Percentiles rank a stretch among this genome's conserved stretches.
Conservation (phyloP, 2,797 vertebrate genomes). For the Esox masquinongy region DNA sequence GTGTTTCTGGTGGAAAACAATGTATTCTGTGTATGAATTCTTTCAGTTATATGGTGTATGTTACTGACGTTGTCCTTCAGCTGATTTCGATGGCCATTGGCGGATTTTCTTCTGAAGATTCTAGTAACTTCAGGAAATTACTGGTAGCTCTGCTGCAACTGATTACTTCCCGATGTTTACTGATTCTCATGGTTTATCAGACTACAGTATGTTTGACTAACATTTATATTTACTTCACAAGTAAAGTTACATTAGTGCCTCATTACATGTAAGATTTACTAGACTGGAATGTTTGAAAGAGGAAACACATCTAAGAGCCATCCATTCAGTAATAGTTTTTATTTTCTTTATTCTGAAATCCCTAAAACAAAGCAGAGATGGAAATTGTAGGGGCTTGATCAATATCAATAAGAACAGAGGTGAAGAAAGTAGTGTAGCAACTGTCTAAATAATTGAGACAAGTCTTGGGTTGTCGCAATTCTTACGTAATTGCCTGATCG, state of each 20-base stretch:
- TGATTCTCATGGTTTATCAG: neutral
- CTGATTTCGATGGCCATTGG: too few relatives aligned
- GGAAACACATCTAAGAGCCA: neutral
- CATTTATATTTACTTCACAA: neutral
- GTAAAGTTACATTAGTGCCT: neutral
- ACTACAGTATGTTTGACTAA: neutral
- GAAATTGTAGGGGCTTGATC: neutral
- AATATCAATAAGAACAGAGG: neutral
- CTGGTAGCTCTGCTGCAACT: neutral
- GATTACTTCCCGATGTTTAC: neutral
- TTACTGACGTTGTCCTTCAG: too few relatives aligned
- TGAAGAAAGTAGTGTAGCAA: neutral
- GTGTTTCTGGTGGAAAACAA: too few relatives aligned
- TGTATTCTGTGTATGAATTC: too few relatives aligned
- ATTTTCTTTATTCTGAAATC: neutral
- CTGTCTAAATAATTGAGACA: neutral
- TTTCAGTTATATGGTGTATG: too few relatives aligned
- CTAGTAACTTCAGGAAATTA: too few relatives aligned
- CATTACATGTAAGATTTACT: neutral
- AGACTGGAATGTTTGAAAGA: neutral
- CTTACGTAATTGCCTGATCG: too few relatives aligned
- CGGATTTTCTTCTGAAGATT: too few relatives aligned
- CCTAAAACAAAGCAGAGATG: neutral
- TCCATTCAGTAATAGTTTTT: neutral
- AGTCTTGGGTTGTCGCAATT: too few relatives aligned